Evolutionary conservation across 2,797 vertebrate genomes (phyloP).

Genomic region (Echiichthys vipera): DNA sequence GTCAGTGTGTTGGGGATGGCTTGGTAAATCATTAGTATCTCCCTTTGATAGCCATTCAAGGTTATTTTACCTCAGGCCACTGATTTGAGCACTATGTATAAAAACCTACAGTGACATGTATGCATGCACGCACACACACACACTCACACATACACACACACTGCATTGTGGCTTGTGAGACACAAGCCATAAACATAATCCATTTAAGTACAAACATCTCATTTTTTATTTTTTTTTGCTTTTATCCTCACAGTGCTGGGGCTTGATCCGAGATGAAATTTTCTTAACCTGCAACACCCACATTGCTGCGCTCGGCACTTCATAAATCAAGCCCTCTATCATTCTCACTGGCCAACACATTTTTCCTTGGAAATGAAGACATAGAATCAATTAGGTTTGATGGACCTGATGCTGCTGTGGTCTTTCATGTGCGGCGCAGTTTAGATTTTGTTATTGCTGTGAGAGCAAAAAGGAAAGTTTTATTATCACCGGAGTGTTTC

Average conservation of each 20-base stretch:
- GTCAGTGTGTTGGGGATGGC: conserved; percentile 12
- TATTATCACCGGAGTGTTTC: conserved; percentile 69
- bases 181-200: conserved; percentile 60
- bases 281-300: conserved; percentile 46
- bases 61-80: conserved; percentile 58
- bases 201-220: conserved; percentile 56
- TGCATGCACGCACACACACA: not conserved
- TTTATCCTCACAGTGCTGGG: conserved; percentile 52
- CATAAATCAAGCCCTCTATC: conserved; percentile 69
- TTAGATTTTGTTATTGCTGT: conserved; percentile 67
- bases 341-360: conserved; percentile 56
- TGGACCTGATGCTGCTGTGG: conserved; percentile 62
- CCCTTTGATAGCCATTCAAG: conserved; percentile 48
- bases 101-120: conserved; percentile 32
- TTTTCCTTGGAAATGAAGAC: conserved; percentile 78
- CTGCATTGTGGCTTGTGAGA: conserved; percentile 24
- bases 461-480: conserved; percentile 69
- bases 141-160: not conserved
- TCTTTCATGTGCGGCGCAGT: conserved; percentile 54
- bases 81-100: conserved; percentile 57
- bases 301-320: conserved; percentile 37
- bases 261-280: conserved; percentile 60
- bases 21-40: conserved; percentile 55
- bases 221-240: conserved; percentile 34
- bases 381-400: conserved; percentile 78